Conservation (phyloP, 2,888 invertebrate species). For the Melieria crassipennis region DNA sequence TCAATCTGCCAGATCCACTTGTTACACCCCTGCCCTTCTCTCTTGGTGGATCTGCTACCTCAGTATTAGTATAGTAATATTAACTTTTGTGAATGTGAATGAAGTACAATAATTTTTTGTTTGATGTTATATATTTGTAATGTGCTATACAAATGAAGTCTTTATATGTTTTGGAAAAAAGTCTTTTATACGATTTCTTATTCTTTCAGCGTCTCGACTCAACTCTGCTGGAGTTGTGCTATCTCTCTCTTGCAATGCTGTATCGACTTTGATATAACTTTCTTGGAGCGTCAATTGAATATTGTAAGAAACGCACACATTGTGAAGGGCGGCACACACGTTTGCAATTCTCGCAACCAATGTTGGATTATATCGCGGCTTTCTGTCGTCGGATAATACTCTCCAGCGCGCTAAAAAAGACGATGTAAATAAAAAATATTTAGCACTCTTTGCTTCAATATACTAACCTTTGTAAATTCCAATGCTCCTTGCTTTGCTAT, state of each 20-base stretch:
- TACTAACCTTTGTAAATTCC: background rate
- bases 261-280: background rate
- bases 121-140: background rate
- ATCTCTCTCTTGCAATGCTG: conserved; percentile 14
- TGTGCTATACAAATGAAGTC: background rate
- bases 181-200: conserved; percentile 7
- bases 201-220: conserved; percentile 10
- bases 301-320: background rate
- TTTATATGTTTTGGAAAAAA: background rate
- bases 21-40: no score
- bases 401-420: background rate
- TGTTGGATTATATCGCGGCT: background rate
- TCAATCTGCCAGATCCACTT: no score
- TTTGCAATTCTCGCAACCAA: conserved; percentile 3
- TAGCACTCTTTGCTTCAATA: background rate
- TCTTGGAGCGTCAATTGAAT: no score
- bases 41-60: no score
- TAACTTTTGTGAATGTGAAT: background rate
- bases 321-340: background rate
- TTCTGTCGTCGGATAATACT: conserved; percentile 2
- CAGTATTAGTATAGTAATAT: no score
- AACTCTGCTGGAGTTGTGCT: background rate
- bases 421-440: background rate
- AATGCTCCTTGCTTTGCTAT: background rate
- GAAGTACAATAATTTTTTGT: background rate